Conservation (phyloP, 2,888 invertebrate species). For the Coecobrya sp. region DNA sequence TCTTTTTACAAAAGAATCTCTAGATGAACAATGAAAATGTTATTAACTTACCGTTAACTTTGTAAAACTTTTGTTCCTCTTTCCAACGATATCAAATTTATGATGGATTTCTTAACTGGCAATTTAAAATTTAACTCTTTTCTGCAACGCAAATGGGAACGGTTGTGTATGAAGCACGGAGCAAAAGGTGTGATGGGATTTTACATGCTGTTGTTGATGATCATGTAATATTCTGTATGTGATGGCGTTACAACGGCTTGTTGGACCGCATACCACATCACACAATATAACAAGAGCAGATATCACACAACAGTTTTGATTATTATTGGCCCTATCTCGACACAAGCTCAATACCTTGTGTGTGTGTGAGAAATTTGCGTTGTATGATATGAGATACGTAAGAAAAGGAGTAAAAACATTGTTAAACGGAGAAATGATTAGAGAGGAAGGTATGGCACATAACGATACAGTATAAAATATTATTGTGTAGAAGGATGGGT, state of each 20-base stretch:
- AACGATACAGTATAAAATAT: not conserved
- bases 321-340: not conserved
- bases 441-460: not conserved
- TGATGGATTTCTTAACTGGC: not conserved
- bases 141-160: slow-evolving; percentile 79
- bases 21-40: not conserved
- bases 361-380: too few relatives aligned
- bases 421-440: not conserved
- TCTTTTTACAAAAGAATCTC: slow-evolving; percentile 40
- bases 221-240: too few relatives aligned
- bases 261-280: not conserved
- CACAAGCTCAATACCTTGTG: not conserved
- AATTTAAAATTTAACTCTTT: slow-evolving; percentile 71
- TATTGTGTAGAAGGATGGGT: not conserved
- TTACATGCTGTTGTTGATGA: slow-evolving; percentile 45
- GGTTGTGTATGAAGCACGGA: slow-evolving; percentile 78
- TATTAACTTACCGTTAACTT: slow-evolving; percentile 59
- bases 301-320: not conserved
- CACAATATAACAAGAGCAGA: not conserved
- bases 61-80: slow-evolving; percentile 68
- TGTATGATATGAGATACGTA: not conserved
- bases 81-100: slow-evolving; percentile 65
- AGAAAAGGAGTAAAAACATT: not conserved
- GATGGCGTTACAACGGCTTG: too few relatives aligned
- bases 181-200: slow-evolving; percentile 75